These are phyloP conservation scores for Micrastur ruficollis DNA, from an alignment of 2,797 vertebrate genomes.

Conservation along the genomic window DNA sequence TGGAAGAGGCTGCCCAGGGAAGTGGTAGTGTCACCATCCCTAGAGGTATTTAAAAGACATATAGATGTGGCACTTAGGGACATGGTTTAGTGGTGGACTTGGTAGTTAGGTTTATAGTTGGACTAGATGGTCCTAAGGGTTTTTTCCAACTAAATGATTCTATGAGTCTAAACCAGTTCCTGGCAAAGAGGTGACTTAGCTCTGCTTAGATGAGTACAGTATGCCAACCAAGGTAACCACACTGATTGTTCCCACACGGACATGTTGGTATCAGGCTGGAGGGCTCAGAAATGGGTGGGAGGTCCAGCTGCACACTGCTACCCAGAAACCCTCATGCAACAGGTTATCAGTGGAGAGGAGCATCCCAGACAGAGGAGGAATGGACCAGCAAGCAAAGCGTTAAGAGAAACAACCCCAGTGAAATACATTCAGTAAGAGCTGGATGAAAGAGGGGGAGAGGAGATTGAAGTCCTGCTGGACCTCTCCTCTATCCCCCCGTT, in stretches of 20 bases:
- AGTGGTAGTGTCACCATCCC: rapidly evolving
- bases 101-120: neutral
- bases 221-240: neutral
- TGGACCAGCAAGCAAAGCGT: neutral
- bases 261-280: rapidly evolving
- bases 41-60: too few relatives aligned
- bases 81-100: neutral
- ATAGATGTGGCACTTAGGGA: neutral
- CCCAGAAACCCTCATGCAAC: neutral
- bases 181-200: neutral
- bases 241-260: rapidly evolving
- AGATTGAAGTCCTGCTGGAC: neutral
- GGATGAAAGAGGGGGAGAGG: neutral
- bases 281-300: neutral
- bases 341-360: neutral
- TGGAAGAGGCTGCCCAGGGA: neutral
- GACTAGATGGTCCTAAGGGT: rapidly evolving
- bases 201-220: neutral
- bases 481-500: neutral
- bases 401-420: neutral
- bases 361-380: neutral
- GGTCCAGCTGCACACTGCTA: rapidly evolving
- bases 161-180: neutral
- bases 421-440: neutral
- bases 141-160: neutral